Percentiles rank a stretch among this genome's conserved stretches.
Conservation (phyloP, 2,113 vertebrate genomes). For the Gnathonemus longibarbis region DNA sequence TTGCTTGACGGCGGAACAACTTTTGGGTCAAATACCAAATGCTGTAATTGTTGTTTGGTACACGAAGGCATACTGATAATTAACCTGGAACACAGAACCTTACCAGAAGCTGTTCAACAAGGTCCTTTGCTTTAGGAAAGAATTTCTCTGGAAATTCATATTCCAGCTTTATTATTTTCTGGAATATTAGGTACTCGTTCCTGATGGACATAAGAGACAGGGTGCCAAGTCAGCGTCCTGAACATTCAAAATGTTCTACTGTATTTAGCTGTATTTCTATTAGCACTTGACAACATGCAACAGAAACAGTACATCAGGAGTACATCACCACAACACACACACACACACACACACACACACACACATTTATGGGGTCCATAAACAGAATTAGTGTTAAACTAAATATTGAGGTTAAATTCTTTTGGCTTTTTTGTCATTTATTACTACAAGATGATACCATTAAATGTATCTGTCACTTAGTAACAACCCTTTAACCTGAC, state of each 20-base stretch:
- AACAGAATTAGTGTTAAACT: not conserved
- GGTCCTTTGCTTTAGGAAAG: constrained; percentile 96
- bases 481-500: too few relatives aligned
- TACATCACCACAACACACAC: not conserved
- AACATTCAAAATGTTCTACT: not conserved
- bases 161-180: constrained; percentile 99
- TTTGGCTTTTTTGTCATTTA: not conserved
- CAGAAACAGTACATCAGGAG: not conserved
- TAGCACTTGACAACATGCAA: not conserved
- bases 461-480: not conserved
- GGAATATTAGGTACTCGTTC: constrained; percentile 99
- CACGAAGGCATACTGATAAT: not conserved
- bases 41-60: not conserved
- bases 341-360: not conserved
- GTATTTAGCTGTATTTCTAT: not conserved
- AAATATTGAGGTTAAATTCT: not conserved
- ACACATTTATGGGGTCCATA: not conserved
- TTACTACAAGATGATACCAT: not conserved
- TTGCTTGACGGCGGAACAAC: not conserved
- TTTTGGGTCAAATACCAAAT: not conserved
- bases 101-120: constrained; percentile 93
- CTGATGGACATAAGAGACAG: constrained; percentile 56
- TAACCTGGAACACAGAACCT: constrained; percentile 17
- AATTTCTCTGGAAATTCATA: constrained; percentile 99
- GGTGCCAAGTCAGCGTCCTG: not conserved